Conservation (phyloP, 1,140 invertebrate genomes). For the Calosoma granatense region DNA sequence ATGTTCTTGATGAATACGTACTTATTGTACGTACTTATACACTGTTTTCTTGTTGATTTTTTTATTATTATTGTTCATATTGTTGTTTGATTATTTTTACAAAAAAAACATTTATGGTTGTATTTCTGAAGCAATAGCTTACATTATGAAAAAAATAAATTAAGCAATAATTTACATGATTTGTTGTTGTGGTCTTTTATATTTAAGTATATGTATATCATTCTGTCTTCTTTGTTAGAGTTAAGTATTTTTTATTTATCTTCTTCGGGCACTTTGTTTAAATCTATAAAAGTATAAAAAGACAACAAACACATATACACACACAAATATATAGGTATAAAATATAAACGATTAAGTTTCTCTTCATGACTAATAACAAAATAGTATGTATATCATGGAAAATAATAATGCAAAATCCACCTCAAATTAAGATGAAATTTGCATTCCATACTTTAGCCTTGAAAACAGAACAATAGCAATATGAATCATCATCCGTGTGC, state of each 20-base stretch:
- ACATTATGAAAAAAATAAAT: neutral
- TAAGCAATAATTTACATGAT: conserved; percentile 3
- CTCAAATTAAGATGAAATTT: too few species aligned
- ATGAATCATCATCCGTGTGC: too few species aligned
- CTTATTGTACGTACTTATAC: neutral
- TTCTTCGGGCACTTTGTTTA: neutral
- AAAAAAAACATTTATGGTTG: neutral
- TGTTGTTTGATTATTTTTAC: neutral
- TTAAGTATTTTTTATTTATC: too few species aligned
- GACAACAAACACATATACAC: too few species aligned
- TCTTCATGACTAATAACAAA: too few species aligned
- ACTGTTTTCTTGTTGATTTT: neutral
- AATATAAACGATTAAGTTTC: too few species aligned
- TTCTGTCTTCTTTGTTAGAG: too few species aligned
- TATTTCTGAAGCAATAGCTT: neutral
- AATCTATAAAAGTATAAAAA: neutral
- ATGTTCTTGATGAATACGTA: neutral
- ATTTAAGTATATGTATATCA: neutral
- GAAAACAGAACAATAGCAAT: too few species aligned
- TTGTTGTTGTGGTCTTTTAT: neutral
- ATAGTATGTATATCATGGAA: too few species aligned
- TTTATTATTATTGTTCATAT: neutral
- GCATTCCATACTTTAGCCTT: too few species aligned
- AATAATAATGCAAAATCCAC: too few species aligned
- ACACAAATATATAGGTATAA: too few species aligned